A percentile compares a stretch with the other conserved stretches of the same genome.
These are phyloP conservation scores for Syrphus vitripennis DNA, from an alignment of 2,888 invertebrate species.

Conservation along the genomic window DNA sequence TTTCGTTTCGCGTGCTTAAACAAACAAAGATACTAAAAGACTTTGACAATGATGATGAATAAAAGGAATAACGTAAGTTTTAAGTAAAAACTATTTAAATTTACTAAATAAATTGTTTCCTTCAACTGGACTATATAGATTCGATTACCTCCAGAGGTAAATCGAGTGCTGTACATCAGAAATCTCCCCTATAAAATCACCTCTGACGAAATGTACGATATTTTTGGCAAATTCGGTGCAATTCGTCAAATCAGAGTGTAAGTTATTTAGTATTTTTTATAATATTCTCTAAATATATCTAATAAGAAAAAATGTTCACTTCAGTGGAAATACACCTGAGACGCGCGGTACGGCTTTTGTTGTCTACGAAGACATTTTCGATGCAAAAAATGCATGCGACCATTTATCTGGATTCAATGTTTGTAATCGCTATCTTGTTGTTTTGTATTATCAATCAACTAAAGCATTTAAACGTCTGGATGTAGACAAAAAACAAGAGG, in stretches of 20 bases:
- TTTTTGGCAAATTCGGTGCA: constrained; percentile 99
- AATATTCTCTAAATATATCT: not conserved
- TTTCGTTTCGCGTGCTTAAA: constrained; percentile 48
- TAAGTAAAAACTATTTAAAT: constrained; percentile 33
- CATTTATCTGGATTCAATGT: constrained; percentile 99
- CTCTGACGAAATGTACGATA: constrained; percentile 99
- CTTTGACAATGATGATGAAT: constrained; percentile 75
- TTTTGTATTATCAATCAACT: constrained; percentile 97
- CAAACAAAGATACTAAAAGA: constrained; percentile 38
- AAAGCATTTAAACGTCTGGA: constrained; percentile 98
- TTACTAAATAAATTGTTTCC: constrained; percentile 29
- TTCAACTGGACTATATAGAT: constrained; percentile 88
- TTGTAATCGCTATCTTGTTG: constrained; percentile 99
- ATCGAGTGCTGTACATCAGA: constrained; percentile 96
- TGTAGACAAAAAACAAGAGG: constrained; percentile 97
- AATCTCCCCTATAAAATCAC: constrained; percentile 99
- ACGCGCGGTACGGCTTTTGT: constrained; percentile 99
- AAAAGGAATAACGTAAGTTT: constrained; percentile 79
- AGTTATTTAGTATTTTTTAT: constrained; percentile 80
- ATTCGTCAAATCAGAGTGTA: constrained; percentile 99
- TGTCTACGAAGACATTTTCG: constrained; percentile 99
- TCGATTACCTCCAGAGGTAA: constrained; percentile 98
- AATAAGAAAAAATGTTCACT: constrained; percentile 57
- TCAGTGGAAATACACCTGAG: constrained; percentile 98
- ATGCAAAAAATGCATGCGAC: constrained; percentile 99